These are phyloP conservation scores for Drosophila meridiana DNA, from an alignment of 2,888 invertebrate species.

Conservation along the genomic window DNA sequence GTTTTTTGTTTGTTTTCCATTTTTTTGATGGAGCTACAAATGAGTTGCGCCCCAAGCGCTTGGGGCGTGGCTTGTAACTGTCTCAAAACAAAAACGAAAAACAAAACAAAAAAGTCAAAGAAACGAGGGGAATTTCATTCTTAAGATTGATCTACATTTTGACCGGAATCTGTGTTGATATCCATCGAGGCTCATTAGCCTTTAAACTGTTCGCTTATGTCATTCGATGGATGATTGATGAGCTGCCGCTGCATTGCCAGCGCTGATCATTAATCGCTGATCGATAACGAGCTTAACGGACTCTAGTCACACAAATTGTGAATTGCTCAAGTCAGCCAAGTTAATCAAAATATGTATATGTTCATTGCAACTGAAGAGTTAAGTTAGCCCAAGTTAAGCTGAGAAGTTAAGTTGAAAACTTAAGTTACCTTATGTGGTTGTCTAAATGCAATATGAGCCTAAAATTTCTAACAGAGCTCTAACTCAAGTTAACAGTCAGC, in stretches of 20 bases:
- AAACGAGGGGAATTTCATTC: constrained; percentile 20
- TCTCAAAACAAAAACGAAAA: not conserved
- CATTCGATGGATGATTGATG: constrained; percentile 65
- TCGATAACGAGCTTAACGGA: constrained; percentile 29
- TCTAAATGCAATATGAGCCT: too few species aligned
- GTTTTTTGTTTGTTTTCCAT: constrained; percentile 44
- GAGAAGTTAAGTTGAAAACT: too few species aligned
- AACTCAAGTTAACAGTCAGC: not conserved
- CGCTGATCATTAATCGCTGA: constrained; percentile 25
- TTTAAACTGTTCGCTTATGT: constrained; percentile 54
- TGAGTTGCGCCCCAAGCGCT: constrained; percentile 34
- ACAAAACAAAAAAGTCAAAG: not conserved
- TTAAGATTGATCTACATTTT: constrained; percentile 72
- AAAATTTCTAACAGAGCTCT: not conserved
- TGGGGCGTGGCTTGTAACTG: constrained; percentile 32
- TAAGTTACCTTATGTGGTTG: too few species aligned
- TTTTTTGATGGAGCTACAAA: constrained; percentile 48
- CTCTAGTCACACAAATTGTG: not conserved
- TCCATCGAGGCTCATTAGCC: constrained; percentile 60
- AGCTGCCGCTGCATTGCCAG: constrained; percentile 26
- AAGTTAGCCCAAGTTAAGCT: too few species aligned
- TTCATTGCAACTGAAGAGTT: not conserved
- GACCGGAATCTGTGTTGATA: constrained; percentile 18
- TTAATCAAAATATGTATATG: not conserved
- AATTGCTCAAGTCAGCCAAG: not conserved